Evolutionary conservation across 64 coral and sea anemone species (phyloP).

Genomic region (Astreopora myriophthalma): DNA sequence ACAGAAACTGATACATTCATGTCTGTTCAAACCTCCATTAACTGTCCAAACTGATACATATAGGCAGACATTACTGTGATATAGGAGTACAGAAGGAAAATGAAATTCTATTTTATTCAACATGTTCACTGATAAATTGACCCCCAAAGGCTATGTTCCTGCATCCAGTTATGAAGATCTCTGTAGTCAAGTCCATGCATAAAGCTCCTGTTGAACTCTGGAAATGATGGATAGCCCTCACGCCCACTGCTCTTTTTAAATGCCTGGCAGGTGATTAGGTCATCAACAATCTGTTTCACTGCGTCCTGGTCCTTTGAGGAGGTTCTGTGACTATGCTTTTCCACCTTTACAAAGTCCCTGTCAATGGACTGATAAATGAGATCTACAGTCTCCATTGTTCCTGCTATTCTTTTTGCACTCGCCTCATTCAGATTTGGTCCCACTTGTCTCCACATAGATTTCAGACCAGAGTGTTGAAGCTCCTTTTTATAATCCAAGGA

Average conservation of each 20-base stretch:
- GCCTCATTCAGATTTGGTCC: conserved; percentile 2
- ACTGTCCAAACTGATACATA: too few species aligned
- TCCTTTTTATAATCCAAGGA: neutral
- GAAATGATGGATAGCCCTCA: neutral
- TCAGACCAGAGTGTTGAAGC: neutral
- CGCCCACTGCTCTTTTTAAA: neutral
- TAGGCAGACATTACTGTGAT: too few species aligned
- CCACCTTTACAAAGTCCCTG: neutral
- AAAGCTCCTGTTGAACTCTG: neutral
- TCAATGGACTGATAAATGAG: neutral
- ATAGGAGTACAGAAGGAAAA: too few species aligned
- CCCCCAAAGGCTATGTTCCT: neutral
- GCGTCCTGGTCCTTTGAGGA: neutral
- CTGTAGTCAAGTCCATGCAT: neutral
- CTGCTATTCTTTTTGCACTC: neutral
- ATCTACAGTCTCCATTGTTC: neutral
- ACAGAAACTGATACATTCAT: too few species aligned
- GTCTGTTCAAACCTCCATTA: too few species aligned
- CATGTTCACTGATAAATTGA: neutral
- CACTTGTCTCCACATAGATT: neutral
- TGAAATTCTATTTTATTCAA: too few species aligned
- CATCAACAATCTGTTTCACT: neutral
- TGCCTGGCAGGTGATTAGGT: neutral
- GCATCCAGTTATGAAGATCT: neutral
- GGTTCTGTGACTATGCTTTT: neutral